A percentile compares a stretch with the other conserved stretches of the same genome.
phyloP scores from a whole-genome alignment of 2,113 vertebrate genomes.

The Monopterus albus region DNA sequence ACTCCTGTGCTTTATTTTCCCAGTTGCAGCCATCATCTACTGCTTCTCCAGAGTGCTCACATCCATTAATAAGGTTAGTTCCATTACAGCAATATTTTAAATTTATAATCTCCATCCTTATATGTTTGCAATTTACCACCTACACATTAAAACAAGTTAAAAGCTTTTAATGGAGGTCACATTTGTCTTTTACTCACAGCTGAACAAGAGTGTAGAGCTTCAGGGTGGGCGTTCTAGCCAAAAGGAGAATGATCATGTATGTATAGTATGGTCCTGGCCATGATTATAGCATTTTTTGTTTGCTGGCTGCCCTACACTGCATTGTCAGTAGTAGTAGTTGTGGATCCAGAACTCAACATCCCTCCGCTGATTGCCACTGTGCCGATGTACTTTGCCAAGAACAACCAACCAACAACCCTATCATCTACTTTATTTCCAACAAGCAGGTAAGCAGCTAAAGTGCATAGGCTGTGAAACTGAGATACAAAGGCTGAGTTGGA shows the following conservation, averaged over 20 bases:
- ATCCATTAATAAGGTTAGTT: constrained; percentile 68
- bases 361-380: constrained; percentile 80
- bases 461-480: neutral
- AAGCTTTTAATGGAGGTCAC: constrained; percentile 21
- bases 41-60: constrained; percentile 75
- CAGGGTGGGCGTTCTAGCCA: constrained; percentile 75
- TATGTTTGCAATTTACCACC: constrained; percentile 13
- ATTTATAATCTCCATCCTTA: neutral
- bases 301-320: constrained; percentile 83
- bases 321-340: constrained; percentile 77
- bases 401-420: constrained; percentile 81
- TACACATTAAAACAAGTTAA: constrained; percentile 9
- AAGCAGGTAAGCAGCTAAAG: constrained; percentile 70
- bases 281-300: constrained; percentile 77
- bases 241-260: constrained; percentile 75
- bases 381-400: constrained; percentile 85
- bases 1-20: constrained; percentile 72
- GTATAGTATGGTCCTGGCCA: constrained; percentile 79
- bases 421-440: constrained; percentile 83
- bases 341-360: constrained; percentile 76
- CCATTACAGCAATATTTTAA: constrained; percentile 16
- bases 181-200: constrained; percentile 49
- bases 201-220: constrained; percentile 81
- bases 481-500: neutral
- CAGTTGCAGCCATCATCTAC: constrained; percentile 71